These are phyloP conservation scores for Scolopax mira DNA, from an alignment of 2,113 vertebrate species.

Conservation along the genomic window DNA sequence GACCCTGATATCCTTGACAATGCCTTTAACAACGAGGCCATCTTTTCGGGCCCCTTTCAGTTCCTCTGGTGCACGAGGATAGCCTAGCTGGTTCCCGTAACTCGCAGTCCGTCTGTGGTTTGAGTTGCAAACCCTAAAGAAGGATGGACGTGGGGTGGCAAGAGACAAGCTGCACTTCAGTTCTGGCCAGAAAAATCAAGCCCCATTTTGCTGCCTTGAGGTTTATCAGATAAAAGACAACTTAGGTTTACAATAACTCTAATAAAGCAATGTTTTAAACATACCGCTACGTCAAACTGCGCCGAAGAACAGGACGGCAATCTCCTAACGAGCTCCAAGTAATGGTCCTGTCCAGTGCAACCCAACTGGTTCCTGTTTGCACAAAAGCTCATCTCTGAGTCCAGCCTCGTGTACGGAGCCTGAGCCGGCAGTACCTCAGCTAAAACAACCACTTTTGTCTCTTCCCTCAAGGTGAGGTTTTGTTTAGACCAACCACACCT, in stretches of 20 bases:
- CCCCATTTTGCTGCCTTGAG: background rate
- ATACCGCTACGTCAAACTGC: background rate
- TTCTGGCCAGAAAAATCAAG: background rate
- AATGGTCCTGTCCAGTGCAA: background rate
- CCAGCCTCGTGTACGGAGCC: background rate
- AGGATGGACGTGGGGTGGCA: background rate
- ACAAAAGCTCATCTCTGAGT: background rate
- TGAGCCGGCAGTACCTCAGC: background rate
- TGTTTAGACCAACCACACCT: background rate
- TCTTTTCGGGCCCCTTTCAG: background rate
- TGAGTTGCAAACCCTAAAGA: background rate
- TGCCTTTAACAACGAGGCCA: background rate
- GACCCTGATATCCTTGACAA: background rate
- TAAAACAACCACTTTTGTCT: background rate
- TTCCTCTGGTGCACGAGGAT: background rate
- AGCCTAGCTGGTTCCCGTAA: background rate
- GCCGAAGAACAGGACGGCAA: background rate
- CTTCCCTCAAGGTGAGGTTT: background rate
- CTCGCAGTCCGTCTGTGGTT: rapidly evolving
- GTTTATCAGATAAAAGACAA: slow-evolving; percentile 16
- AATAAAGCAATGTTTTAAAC: background rate
- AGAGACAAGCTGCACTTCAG: background rate
- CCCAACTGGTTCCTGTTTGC: background rate
- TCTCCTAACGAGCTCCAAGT: background rate
- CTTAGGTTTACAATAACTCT: background rate